These are phyloP conservation scores for Charanyca ferruginea DNA, from an alignment of 2,888 invertebrate genomes.

Conservation along the genomic window DNA sequence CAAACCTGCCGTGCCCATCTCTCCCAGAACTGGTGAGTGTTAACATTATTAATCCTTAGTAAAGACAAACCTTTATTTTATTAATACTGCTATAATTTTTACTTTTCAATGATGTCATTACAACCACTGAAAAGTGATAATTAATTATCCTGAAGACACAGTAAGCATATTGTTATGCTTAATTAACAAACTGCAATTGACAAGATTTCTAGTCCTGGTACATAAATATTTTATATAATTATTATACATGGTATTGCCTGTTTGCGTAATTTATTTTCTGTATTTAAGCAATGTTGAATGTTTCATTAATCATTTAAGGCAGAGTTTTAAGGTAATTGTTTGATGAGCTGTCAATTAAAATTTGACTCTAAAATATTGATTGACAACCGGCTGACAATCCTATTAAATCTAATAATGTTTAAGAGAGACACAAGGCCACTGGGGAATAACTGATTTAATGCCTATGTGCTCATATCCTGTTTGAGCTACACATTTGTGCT, in stretches of 20 bases:
- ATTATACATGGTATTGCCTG: conserved; percentile 41
- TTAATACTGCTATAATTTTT: conserved; percentile 17
- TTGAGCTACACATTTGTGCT: conserved; percentile 39
- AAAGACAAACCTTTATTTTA: conserved; percentile 30
- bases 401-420: conserved; percentile 70
- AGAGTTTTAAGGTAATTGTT: conserved; percentile 51
- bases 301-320: conserved; percentile 52
- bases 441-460: conserved; percentile 60
- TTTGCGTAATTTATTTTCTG: conserved; percentile 50
- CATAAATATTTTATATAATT: conserved; percentile 26
- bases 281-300: conserved; percentile 51
- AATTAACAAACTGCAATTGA: conserved; percentile 86
- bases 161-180: conserved; percentile 40
- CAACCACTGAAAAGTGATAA: conserved; percentile 30
- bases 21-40: conserved; percentile 90
- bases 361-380: conserved; percentile 70
- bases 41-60: conserved; percentile 31
- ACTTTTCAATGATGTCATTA: conserved; percentile 14
- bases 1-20: conserved; percentile 93
- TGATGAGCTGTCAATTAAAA: conserved; percentile 35
- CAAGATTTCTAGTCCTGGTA: conserved; percentile 56
- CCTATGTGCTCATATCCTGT: conserved; percentile 61
- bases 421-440: conserved; percentile 66
- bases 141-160: conserved; percentile 39
- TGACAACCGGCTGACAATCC: conserved; percentile 57